Conservation (phyloP, 2,113 vertebrate genomes). For the Phyllostomus discolor region DNA sequence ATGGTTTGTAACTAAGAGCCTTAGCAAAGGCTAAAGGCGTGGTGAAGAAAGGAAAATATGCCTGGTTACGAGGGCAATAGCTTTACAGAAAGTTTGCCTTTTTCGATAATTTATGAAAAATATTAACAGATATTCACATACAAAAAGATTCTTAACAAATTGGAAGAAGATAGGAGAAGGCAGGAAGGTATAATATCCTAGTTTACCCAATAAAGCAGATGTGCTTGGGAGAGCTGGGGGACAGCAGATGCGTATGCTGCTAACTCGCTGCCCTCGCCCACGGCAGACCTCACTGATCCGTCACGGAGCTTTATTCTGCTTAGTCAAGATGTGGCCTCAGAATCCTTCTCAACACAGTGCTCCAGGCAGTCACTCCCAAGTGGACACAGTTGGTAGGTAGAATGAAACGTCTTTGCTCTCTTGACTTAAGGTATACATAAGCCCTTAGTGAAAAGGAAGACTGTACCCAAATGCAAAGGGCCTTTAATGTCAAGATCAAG, state of each 20-base stretch:
- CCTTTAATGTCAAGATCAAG: background rate
- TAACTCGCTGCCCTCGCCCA: background rate
- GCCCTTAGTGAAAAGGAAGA: background rate
- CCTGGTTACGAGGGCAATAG: background rate
- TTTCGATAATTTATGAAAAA: background rate
- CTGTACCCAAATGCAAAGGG: background rate
- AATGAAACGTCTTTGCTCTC: background rate
- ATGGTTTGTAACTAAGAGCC: background rate
- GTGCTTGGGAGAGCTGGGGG: background rate
- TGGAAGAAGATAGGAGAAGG: background rate
- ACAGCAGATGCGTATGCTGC: background rate
- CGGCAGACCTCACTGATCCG: background rate
- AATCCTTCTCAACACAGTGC: background rate
- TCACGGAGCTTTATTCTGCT: background rate
- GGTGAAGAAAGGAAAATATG: background rate
- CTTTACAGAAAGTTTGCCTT: background rate
- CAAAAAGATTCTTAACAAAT: background rate
- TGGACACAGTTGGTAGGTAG: background rate
- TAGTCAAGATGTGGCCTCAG: background rate
- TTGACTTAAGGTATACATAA: background rate
- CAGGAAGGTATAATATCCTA: background rate
- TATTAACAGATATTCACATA: background rate
- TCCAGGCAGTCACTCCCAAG: background rate
- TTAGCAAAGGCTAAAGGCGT: background rate
- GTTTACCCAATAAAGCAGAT: background rate